Percentiles rank a stretch among this genome's conserved stretches.
These are phyloP conservation scores for Graptemys geographica DNA, from an alignment of 2,797 vertebrate species.

Conservation along the genomic window DNA sequence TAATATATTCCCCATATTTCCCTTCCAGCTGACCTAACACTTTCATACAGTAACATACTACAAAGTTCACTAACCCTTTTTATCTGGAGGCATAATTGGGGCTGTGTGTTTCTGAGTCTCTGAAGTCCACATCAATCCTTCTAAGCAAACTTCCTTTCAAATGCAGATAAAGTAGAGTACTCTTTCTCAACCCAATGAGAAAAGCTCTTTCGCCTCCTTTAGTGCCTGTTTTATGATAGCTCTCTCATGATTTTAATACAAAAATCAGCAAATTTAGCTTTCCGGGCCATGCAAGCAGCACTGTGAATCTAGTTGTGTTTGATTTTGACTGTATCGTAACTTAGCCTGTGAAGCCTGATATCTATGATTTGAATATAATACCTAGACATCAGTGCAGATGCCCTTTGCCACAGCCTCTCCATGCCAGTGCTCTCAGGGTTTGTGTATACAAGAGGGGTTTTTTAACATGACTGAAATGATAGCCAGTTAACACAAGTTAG, in stretches of 20 bases:
- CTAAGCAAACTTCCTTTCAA: slow-evolving; percentile 72
- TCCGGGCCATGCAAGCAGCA: neutral
- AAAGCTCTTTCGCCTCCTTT: slow-evolving; percentile 31
- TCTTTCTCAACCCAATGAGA: slow-evolving; percentile 20
- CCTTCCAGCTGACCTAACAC: slow-evolving; percentile 68
- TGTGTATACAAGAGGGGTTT: fast-evolving
- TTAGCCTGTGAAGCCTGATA: neutral
- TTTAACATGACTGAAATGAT: neutral
- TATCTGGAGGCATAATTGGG: slow-evolving; percentile 52
- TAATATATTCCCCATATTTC: slow-evolving; percentile 65
- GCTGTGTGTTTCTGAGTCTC: slow-evolving; percentile 50
- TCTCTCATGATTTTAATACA: slow-evolving; percentile 30
- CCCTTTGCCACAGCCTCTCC: slow-evolving; percentile 10
- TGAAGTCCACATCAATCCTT: slow-evolving; percentile 54
- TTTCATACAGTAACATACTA: slow-evolving; percentile 70
- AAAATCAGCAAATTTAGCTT: neutral
- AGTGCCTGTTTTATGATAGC: slow-evolving; percentile 12
- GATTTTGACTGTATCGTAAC: neutral
- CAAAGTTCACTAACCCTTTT: slow-evolving; percentile 66
- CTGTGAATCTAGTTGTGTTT: neutral
- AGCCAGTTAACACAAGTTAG: neutral
- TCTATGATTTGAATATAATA: neutral
- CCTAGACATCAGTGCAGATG: neutral
- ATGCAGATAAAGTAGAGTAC: slow-evolving; percentile 59
- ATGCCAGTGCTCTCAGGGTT: neutral